These are phyloP conservation scores for Archocentrus centrarchus DNA, from an alignment of 2,113 vertebrate species.

Conservation along the genomic window DNA sequence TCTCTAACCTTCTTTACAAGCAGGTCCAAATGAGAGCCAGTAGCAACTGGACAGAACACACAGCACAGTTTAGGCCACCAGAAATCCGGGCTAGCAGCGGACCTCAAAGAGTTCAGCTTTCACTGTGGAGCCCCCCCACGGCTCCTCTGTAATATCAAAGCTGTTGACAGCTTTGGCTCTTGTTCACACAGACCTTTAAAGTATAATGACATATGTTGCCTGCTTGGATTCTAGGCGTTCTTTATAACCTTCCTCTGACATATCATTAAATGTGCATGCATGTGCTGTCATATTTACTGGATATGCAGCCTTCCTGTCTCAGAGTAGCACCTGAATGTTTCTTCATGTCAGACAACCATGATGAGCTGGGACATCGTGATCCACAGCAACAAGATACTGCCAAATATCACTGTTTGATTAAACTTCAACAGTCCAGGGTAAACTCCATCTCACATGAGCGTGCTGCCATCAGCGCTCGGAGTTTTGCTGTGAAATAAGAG, in stretches of 20 bases:
- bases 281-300: neutral
- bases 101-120: conserved; percentile 30
- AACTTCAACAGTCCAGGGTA: neutral
- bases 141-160: conserved; percentile 38
- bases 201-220: conserved; percentile 36
- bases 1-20: neutral
- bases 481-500: neutral
- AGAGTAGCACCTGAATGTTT: conserved; percentile 6
- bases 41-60: neutral
- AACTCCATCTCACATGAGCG: neutral
- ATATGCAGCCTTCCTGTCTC: neutral
- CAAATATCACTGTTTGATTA: neutral
- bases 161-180: conserved; percentile 43
- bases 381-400: neutral
- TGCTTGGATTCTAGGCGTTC: conserved; percentile 11
- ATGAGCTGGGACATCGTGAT: neutral
- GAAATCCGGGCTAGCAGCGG: neutral
- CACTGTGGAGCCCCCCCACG: neutral
- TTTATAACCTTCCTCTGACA: neutral
- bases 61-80: neutral
- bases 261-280: conserved; percentile 21
- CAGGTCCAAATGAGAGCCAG: neutral
- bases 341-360: neutral
- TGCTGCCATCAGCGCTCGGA: neutral
- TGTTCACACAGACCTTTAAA: conserved; percentile 51